A percentile compares a stretch with the other conserved stretches of the same genome.
phyloP scores from a whole-genome alignment of 2,113 vertebrate genomes.

The Mesitornis unicolor region DNA sequence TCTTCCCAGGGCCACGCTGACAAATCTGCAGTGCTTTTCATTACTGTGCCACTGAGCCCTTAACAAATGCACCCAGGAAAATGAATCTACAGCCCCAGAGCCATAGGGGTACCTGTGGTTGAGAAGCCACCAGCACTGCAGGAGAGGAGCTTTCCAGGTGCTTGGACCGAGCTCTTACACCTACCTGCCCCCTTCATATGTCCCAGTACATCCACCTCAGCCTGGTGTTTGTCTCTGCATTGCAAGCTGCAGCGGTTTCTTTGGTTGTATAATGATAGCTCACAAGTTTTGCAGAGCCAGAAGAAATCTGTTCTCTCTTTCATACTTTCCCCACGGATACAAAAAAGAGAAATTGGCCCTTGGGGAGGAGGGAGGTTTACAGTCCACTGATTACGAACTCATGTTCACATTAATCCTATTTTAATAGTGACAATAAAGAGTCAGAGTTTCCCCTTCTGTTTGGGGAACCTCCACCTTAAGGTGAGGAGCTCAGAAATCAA shows the following conservation, averaged over 20 bases:
- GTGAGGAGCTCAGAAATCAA: neutral
- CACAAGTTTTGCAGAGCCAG: neutral
- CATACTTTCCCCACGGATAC: neutral
- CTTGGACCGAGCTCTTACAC: neutral
- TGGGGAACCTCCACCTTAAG: neutral
- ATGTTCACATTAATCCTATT: neutral
- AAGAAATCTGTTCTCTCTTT: neutral
- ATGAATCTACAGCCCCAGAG: conserved; percentile 12
- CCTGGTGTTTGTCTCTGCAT: neutral
- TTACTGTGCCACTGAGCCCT: neutral
- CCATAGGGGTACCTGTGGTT: neutral
- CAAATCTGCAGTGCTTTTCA: conserved; percentile 29
- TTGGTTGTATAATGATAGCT: neutral
- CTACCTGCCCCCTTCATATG: neutral
- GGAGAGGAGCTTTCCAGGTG: neutral
- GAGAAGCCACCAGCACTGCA: conserved; percentile 28
- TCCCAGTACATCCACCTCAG: neutral
- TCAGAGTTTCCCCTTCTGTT: neutral
- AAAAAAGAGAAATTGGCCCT: neutral
- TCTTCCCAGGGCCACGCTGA: conserved; percentile 11
- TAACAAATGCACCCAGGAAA: neutral
- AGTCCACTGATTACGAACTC: neutral
- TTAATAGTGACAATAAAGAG: neutral
- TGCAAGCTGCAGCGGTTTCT: neutral
- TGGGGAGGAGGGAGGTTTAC: neutral